Conservation (phyloP, 1,140 invertebrate genomes). For the Whitmania pigra region DNA sequence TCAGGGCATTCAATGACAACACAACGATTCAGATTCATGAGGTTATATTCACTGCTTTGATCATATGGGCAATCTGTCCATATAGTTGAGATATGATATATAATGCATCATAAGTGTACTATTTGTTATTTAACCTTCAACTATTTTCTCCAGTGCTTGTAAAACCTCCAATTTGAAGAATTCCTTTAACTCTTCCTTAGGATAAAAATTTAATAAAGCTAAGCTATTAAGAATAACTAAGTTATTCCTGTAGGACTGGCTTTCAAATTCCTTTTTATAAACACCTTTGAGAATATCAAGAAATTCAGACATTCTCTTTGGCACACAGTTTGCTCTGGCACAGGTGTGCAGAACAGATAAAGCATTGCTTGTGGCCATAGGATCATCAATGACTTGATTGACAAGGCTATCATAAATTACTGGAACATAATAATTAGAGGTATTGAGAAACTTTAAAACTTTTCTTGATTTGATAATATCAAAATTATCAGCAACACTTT, state of each 20-base stretch:
- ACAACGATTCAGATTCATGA: constrained; percentile 28
- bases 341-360: neutral
- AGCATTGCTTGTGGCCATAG: neutral
- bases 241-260: neutral
- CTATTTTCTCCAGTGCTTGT: neutral
- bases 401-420: neutral
- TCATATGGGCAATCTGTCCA: neutral
- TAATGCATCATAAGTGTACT: no score
- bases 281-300: neutral
- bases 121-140: neutral
- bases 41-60: neutral
- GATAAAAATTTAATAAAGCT: neutral
- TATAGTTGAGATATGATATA: no score
- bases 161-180: neutral
- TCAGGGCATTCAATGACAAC: constrained; percentile 28
- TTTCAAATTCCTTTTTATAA: neutral
- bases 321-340: neutral
- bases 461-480: neutral
- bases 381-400: neutral
- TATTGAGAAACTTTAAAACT: neutral
- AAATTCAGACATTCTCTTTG: constrained; percentile 2
- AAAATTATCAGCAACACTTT: no score
- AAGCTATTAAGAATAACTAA: neutral
- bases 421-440: neutral
- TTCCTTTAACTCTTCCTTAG: neutral